Percentiles rank a stretch among this genome's conserved stretches.
Evolutionary conservation across 2,113 vertebrate genomes (phyloP).

Genomic region (Tauraco erythrolophus): DNA sequence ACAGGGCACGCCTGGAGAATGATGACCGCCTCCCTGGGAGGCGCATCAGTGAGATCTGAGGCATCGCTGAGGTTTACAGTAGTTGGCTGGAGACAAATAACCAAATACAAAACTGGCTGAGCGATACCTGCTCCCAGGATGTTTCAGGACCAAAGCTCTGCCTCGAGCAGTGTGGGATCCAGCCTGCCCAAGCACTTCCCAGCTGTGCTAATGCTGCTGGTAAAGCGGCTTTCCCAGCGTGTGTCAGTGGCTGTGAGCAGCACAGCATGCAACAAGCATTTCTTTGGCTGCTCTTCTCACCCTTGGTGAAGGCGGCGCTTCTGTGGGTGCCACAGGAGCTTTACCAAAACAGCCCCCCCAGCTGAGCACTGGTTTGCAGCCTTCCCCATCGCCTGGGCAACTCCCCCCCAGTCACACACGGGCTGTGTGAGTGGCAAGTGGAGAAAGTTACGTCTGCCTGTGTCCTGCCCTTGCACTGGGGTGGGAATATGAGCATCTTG

Average conservation of each 20-base stretch:
- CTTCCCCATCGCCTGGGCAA: neutral
- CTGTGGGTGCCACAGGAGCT: neutral
- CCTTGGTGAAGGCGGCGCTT: neutral
- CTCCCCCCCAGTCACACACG: neutral
- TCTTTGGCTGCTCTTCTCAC: neutral
- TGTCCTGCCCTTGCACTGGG: neutral
- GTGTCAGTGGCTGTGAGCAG: neutral
- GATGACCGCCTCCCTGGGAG: conserved; percentile 29
- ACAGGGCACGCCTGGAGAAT: conserved; percentile 23
- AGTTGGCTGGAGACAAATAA: neutral
- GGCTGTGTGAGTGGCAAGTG: neutral
- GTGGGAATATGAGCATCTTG: neutral
- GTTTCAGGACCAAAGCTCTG: neutral
- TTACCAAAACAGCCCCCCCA: neutral
- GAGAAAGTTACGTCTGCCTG: neutral
- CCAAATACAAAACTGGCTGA: neutral
- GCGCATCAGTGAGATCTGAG: neutral
- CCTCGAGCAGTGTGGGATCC: neutral
- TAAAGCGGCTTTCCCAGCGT: neutral
- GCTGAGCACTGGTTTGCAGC: neutral
- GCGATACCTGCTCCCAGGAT: neutral
- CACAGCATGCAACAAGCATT: neutral
- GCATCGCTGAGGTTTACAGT: neutral
- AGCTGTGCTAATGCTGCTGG: neutral
- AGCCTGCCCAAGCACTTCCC: neutral